Evolutionary conservation across 2,113 vertebrate genomes (phyloP).

Genomic region (Sylvilagus bachmani): DNA sequence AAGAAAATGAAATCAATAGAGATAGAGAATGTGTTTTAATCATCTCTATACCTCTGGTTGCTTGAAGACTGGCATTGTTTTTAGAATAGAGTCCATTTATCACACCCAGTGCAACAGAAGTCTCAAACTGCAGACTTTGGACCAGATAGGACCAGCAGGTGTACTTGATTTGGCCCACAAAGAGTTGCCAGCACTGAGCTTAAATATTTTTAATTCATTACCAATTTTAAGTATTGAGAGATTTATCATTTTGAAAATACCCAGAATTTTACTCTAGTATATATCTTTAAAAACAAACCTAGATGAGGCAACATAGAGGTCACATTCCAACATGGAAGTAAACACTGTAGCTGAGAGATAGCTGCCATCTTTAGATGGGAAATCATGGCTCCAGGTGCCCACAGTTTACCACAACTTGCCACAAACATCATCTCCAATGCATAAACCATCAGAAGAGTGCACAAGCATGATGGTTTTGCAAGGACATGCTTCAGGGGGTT

Average conservation of each 20-base stretch:
- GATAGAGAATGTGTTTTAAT: neutral
- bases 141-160: neutral
- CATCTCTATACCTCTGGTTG: neutral
- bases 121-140: neutral
- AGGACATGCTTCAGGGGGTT: neutral
- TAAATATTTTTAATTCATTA: slow-evolving; percentile 22
- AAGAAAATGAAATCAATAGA: neutral
- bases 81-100: neutral
- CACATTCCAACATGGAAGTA: neutral
- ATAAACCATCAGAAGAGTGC: neutral
- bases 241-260: neutral
- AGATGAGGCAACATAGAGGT: neutral
- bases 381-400: rapidly evolving
- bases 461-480: rapidly evolving
- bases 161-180: neutral
- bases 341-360: rapidly evolving
- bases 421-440: neutral
- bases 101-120: neutral
- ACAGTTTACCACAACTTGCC: neutral
- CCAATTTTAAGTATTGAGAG: neutral
- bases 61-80: neutral
- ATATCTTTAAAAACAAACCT: neutral
- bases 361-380: neutral
- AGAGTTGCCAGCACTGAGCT: neutral
- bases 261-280: neutral